A percentile compares a stretch with the other conserved stretches of the same genome.
Evolutionary conservation across 2,888 invertebrate genomes (phyloP).

Genomic region (Cyclophora punctaria): DNA sequence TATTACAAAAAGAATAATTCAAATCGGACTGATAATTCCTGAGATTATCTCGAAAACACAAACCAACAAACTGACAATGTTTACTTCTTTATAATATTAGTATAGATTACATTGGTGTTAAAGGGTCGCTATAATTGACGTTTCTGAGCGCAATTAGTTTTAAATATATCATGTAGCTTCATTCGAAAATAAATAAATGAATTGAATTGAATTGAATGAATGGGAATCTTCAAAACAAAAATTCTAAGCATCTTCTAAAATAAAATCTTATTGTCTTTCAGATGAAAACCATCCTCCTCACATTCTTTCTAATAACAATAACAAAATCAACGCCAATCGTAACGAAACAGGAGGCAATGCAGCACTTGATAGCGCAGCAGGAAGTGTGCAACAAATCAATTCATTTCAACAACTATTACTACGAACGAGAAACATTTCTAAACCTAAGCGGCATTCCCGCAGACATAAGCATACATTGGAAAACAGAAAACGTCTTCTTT

Average conservation of each 20-base stretch:
- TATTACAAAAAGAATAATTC: too few species aligned
- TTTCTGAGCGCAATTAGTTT: too few species aligned
- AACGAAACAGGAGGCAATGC: slow-evolving; percentile 36
- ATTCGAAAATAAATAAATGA: too few species aligned
- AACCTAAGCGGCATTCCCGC: slow-evolving; percentile 57
- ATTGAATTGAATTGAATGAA: too few species aligned
- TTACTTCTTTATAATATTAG: too few species aligned
- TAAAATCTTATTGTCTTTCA: slow-evolving; percentile 27
- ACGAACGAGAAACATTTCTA: slow-evolving; percentile 34
- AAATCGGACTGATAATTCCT: too few species aligned
- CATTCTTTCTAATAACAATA: slow-evolving; percentile 26
- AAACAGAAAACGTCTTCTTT: slow-evolving; percentile 53
- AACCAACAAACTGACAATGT: too few species aligned
- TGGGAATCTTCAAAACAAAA: neutral
- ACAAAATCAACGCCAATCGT: slow-evolving; percentile 38
- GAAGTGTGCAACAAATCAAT: slow-evolving; percentile 39
- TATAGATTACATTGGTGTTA: too few species aligned
- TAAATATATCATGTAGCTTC: too few species aligned
- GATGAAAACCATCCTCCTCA: slow-evolving; percentile 36
- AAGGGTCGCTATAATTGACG: too few species aligned
- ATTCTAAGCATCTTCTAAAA: neutral
- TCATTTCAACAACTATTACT: slow-evolving; percentile 50
- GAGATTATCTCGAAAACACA: too few species aligned
- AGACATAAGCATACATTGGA: slow-evolving; percentile 61
- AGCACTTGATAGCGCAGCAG: slow-evolving; percentile 26